These are phyloP conservation scores for Pristionchus fissidentatus DNA, from an alignment of 2,888 invertebrate species.

Conservation along the genomic window DNA sequence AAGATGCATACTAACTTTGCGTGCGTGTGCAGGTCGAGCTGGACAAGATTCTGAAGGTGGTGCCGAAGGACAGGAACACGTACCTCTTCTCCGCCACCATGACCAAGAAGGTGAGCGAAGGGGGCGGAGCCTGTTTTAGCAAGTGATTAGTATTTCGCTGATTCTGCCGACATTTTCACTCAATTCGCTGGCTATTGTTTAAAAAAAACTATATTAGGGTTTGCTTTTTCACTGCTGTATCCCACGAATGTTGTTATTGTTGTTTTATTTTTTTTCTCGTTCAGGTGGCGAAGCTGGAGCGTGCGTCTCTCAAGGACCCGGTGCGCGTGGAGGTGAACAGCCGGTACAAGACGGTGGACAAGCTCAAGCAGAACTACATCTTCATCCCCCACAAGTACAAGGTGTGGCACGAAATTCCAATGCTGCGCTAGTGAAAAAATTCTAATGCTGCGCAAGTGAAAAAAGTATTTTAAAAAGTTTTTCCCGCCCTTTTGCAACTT, in stretches of 20 bases:
- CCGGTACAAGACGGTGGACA: constrained; percentile 98
- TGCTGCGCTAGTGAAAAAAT: background rate
- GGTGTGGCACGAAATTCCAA: constrained; percentile 80
- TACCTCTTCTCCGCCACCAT: constrained; percentile 98
- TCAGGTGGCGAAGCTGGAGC: constrained; percentile 89
- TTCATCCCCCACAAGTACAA: constrained; percentile 97
- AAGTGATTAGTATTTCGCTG: no score
- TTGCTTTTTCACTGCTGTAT: background rate
- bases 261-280: background rate
- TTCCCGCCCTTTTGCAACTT: no score
- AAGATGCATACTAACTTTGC: background rate
- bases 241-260: background rate
- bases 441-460: background rate
- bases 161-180: no score
- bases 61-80: constrained; percentile 91
- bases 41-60: constrained; percentile 91
- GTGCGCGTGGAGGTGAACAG: constrained; percentile 89
- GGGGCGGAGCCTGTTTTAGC: background rate
- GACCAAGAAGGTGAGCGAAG: constrained; percentile 83
- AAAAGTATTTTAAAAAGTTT: no score
- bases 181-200: no score
- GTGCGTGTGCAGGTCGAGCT: constrained; percentile 80
- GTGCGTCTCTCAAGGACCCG: constrained; percentile 93
- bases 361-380: constrained; percentile 92
- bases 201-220: background rate